These are phyloP conservation scores for Caenorhabditis tropicalis DNA, from an alignment of 1,140 invertebrate species.

Conservation along the genomic window DNA sequence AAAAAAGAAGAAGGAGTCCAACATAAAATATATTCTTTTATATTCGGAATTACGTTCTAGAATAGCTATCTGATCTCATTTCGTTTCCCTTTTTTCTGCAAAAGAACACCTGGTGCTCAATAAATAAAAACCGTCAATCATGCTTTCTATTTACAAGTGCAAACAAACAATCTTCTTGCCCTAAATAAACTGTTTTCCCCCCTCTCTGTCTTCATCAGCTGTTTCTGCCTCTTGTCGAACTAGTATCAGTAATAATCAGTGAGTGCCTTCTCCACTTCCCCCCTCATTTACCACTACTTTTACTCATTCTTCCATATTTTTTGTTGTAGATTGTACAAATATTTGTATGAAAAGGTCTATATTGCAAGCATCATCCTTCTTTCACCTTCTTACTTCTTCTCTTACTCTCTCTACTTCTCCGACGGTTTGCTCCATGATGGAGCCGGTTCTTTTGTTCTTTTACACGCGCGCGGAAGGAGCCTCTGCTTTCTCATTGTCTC, in stretches of 20 bases:
- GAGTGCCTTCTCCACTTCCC: not conserved
- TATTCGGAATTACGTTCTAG: too few relatives aligned
- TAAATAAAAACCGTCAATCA: not conserved
- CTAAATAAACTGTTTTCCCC: not conserved
- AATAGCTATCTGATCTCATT: too few relatives aligned
- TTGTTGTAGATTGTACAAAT: conserved; percentile 15
- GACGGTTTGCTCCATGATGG: not conserved
- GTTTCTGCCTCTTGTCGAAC: not conserved
- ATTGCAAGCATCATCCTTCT: not conserved
- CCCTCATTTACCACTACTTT: conserved; percentile 13
- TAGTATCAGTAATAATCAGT: not conserved
- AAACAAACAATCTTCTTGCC: not conserved
- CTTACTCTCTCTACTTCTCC: not conserved
- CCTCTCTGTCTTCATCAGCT: not conserved
- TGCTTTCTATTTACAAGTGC: not conserved
- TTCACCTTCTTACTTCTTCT: not conserved
- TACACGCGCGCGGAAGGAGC: not conserved
- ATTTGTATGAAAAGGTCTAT: not conserved
- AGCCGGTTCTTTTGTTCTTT: conserved; percentile 19
- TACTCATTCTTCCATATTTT: not conserved
- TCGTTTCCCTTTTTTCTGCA: too few relatives aligned
- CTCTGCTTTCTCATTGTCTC: not conserved
- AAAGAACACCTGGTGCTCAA: too few relatives aligned
- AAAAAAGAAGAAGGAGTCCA: too few relatives aligned
- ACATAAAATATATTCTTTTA: too few relatives aligned